These are phyloP conservation scores for Tetranychus cinnabarinus DNA, from an alignment of 1,140 invertebrate genomes.

Conservation along the genomic window DNA sequence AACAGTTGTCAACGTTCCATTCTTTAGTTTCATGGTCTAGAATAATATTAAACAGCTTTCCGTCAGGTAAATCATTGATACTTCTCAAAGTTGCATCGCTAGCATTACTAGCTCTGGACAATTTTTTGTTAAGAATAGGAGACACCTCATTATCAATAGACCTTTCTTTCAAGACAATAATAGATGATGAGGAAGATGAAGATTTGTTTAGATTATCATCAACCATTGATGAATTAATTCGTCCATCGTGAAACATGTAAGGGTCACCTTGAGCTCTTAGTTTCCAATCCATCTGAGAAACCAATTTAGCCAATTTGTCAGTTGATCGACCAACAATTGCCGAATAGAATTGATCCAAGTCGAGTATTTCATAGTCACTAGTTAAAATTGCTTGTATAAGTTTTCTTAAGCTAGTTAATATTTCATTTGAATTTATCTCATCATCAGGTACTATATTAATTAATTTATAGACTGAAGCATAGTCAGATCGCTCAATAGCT, in stretches of 20 bases:
- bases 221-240: neutral
- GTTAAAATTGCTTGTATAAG: neutral
- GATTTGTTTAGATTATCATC: neutral
- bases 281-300: neutral
- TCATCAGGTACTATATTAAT: neutral
- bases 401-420: neutral
- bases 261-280: neutral
- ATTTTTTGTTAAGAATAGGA: too few relatives aligned
- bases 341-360: neutral
- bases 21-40: neutral
- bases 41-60: neutral
- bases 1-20: neutral
- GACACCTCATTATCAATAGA: too few relatives aligned
- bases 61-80: too few relatives aligned
- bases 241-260: neutral
- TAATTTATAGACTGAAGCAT: neutral
- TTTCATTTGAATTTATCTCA: neutral
- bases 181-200: neutral
- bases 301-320: neutral
- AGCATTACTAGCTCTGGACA: too few relatives aligned
- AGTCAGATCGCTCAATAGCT: neutral
- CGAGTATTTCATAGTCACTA: neutral
- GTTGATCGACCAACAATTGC: neutral
- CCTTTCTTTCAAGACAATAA: neutral
- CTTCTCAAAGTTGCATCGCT: too few relatives aligned